Evolutionary conservation across 1,140 invertebrate genomes (phyloP).

Genomic region (Tetramorium parvispinum): DNA sequence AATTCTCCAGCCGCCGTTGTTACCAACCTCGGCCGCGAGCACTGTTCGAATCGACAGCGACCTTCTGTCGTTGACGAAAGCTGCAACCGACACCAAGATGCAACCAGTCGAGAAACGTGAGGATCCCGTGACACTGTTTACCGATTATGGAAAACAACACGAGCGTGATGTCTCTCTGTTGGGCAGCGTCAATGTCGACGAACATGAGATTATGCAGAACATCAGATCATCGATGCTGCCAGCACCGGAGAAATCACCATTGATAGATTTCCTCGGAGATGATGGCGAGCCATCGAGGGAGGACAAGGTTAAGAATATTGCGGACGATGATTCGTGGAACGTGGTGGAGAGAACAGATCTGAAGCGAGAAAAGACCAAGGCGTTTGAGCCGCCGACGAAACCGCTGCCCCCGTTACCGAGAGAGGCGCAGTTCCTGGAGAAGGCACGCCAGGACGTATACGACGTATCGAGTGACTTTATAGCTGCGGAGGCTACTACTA

Average conservation of each 20-base stretch:
- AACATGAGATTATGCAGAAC: conserved; percentile 62
- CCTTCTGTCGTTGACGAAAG: not conserved
- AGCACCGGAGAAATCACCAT: conserved; percentile 65
- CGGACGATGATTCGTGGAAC: conserved; percentile 75
- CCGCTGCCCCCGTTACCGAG: conserved; percentile 76
- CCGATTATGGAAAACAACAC: not conserved
- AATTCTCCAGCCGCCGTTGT: not conserved
- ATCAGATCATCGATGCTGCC: conserved; percentile 72
- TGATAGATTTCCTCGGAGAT: conserved; percentile 62
- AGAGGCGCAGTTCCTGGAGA: conserved; percentile 58
- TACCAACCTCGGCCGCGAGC: conserved; percentile 21
- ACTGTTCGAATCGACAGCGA: not conserved
- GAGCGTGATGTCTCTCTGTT: conserved; percentile 8
- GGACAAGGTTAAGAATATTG: conserved; percentile 44
- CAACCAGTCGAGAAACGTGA: not conserved
- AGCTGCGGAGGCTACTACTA: conserved; percentile 1
- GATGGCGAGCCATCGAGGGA: conserved; percentile 32
- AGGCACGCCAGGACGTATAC: conserved; percentile 60
- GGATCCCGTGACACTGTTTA: not conserved
- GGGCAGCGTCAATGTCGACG: conserved; percentile 15
- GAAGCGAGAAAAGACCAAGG: conserved; percentile 50
- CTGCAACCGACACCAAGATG: not conserved
- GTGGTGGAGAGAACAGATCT: conserved; percentile 64
- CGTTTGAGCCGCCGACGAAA: conserved; percentile 77
- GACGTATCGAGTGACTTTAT: conserved; percentile 61